phyloP scores from a whole-genome alignment of 2,888 invertebrate species.

The Belgica antarctica region DNA sequence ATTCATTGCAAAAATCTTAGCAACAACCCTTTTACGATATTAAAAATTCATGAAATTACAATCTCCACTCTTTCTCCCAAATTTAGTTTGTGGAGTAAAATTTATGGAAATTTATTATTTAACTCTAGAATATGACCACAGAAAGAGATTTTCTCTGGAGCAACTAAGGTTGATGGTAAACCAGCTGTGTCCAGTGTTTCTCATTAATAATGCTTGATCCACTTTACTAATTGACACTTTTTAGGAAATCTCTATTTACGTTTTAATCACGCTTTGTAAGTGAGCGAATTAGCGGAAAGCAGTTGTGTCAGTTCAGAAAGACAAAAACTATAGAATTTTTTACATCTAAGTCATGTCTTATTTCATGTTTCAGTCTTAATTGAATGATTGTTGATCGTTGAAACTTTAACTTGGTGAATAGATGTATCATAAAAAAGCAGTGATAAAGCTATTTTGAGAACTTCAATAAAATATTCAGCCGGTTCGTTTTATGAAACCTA shows the following conservation, averaged over 20 bases:
- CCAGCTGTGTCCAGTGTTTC: conserved; percentile 7
- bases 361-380: conserved; percentile 17
- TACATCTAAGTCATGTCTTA: too few species aligned
- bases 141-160: conserved; percentile 15
- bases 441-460: conserved; percentile 19
- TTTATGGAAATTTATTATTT: conserved; percentile 27
- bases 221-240: background rate
- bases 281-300: too few species aligned
- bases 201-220: background rate
- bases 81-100: conserved; percentile 16
- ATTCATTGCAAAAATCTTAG: conserved; percentile 40
- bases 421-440: conserved; percentile 5
- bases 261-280: conserved; percentile 14
- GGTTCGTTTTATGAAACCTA: background rate
- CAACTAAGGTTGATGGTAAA: background rate
- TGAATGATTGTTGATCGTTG: conserved; percentile 22
- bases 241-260: background rate
- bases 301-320: too few species aligned
- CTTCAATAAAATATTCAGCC: background rate
- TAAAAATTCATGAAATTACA: conserved; percentile 38
- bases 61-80: background rate
- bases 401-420: background rate
- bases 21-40: conserved; percentile 40
- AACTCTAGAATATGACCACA: conserved; percentile 21
- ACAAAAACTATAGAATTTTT: too few species aligned